These are phyloP conservation scores for Leptodactylus fuscus DNA, from an alignment of 2,113 vertebrate species.

Conservation along the genomic window DNA sequence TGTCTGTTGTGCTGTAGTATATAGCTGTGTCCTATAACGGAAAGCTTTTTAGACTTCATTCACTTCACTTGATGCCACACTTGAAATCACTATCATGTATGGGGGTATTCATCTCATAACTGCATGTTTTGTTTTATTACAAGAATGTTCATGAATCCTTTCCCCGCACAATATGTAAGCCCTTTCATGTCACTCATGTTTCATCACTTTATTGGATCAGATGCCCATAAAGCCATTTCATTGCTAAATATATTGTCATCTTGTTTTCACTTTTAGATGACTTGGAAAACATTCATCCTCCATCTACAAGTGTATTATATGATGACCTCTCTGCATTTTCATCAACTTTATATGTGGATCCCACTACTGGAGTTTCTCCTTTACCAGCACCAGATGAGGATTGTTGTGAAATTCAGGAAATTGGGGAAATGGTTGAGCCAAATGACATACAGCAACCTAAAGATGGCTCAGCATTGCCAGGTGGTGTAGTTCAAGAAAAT, in stretches of 20 bases:
- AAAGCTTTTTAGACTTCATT: not conserved
- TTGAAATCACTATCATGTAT: not conserved
- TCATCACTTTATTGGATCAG: not conserved
- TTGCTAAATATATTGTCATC: not conserved
- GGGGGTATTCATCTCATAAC: not conserved
- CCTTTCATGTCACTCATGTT: not conserved
- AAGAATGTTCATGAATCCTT: not conserved
- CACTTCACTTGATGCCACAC: conserved; percentile 4
- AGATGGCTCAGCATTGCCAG: conserved; percentile 71
- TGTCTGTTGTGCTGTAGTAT: not conserved
- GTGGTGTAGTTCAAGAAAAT: conserved; percentile 9
- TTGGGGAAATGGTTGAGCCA: conserved; percentile 69
- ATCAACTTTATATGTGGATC: conserved; percentile 77
- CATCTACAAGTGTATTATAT: conserved; percentile 83
- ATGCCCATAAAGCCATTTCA: not conserved
- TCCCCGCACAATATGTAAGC: not conserved
- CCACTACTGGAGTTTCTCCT: conserved; percentile 75
- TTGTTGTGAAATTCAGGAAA: conserved; percentile 67
- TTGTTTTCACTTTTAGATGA: conserved; percentile 76
- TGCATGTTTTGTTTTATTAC: conserved; percentile 20
- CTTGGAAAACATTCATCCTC: conserved; percentile 80
- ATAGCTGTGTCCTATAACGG: not conserved
- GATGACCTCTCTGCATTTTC: conserved; percentile 80
- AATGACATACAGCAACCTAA: conserved; percentile 66
- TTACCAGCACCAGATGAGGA: conserved; percentile 73